Evolutionary conservation across 2,113 vertebrate species (phyloP).

Genomic region (Morphnarchus princeps): DNA sequence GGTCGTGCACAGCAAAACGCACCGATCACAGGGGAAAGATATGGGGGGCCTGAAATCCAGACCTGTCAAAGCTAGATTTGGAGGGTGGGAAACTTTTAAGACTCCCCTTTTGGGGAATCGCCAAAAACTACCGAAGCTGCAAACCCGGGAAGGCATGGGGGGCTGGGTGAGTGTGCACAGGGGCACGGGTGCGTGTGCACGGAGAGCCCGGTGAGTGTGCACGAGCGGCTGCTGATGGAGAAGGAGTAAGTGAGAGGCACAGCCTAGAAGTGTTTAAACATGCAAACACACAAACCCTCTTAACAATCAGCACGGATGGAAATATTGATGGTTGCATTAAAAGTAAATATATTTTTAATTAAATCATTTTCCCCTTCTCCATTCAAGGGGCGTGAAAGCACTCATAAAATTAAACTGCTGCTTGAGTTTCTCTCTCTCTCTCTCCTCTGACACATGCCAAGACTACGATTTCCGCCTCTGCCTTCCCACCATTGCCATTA

Average conservation of each 20-base stretch:
- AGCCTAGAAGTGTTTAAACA: not conserved
- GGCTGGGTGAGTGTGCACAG: not conserved
- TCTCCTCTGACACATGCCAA: not conserved
- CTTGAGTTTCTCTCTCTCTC: not conserved
- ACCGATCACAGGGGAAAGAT: fast-evolving
- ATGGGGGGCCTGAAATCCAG: fast-evolving
- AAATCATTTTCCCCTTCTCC: conserved; percentile 56
- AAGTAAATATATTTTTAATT: conserved; percentile 70
- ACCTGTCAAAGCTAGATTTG: not conserved
- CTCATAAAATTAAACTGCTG: conserved; percentile 35
- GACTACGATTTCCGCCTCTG: not conserved
- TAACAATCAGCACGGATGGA: conserved; percentile 38
- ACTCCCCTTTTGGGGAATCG: not conserved
- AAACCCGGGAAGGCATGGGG: not conserved
- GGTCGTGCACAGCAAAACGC: fast-evolving
- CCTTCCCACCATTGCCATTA: not conserved
- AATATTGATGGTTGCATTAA: conserved; percentile 60
- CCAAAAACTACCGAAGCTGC: not conserved
- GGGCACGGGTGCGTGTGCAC: fast-evolving
- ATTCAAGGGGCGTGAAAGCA: conserved; percentile 39
- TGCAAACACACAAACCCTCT: conserved; percentile 32
- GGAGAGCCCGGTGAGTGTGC: not conserved
- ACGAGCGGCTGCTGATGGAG: not conserved
- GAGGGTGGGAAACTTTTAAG: not conserved
- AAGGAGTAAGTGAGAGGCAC: not conserved